These are phyloP conservation scores for Penelope pileata DNA, from an alignment of 2,113 vertebrate genomes.

Conservation along the genomic window DNA sequence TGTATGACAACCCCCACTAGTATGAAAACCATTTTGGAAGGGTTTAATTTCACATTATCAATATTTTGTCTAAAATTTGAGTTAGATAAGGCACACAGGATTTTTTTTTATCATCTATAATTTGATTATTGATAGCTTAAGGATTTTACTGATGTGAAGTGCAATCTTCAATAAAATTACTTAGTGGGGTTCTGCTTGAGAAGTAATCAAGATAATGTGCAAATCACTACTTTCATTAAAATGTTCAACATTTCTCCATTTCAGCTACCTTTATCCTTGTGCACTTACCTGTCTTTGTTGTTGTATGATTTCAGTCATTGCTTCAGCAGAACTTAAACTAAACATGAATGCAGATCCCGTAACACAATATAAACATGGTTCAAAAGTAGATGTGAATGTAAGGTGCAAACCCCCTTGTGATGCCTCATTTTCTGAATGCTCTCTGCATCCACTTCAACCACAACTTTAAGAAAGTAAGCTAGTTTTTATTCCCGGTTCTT, in stretches of 20 bases:
- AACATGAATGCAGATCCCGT: background rate
- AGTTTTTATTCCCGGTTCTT: rapidly evolving
- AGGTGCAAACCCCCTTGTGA: background rate
- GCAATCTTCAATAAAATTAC: background rate
- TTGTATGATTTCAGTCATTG: background rate
- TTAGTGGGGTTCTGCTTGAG: background rate
- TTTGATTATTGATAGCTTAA: background rate
- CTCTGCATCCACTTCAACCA: background rate
- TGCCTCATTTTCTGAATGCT: background rate
- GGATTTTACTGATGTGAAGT: background rate
- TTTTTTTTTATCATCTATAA: background rate
- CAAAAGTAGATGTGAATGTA: background rate
- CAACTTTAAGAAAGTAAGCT: background rate
- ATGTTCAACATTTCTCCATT: background rate
- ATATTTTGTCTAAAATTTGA: background rate
- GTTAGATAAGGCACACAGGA: background rate
- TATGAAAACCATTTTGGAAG: background rate
- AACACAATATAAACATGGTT: background rate
- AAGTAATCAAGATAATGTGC: background rate
- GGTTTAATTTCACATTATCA: background rate
- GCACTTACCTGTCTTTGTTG: background rate
- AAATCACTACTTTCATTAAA: background rate
- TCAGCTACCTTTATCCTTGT: background rate
- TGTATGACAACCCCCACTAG: background rate
- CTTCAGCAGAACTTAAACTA: background rate